Evolutionary conservation across 2,797 vertebrate species (phyloP).

Genomic region (Spinus pinus): DNA sequence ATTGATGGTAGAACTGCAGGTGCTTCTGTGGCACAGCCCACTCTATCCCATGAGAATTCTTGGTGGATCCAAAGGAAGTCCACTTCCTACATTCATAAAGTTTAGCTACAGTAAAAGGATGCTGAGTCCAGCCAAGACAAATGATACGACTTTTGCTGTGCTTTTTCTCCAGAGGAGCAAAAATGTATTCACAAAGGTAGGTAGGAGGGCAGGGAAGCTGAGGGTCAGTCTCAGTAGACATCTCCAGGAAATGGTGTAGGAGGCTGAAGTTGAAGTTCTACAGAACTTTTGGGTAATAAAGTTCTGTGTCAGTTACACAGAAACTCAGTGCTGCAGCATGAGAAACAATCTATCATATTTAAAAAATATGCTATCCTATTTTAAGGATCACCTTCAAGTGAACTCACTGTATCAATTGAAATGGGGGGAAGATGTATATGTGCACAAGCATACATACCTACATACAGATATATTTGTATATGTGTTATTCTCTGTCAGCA

Average conservation of each 20-base stretch:
- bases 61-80: background rate
- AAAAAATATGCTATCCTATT: background rate
- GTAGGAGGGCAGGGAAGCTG: background rate
- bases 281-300: background rate
- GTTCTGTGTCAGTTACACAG: background rate
- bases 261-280: background rate
- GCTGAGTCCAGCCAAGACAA: background rate
- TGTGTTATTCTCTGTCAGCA: background rate
- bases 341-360: background rate
- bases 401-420: background rate
- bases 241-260: background rate
- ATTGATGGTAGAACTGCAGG: background rate
- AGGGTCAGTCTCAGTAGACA: background rate
- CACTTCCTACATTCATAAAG: background rate
- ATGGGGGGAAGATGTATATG: background rate
- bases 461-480: accelerated
- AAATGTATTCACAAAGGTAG: background rate
- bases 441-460: background rate
- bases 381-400: background rate
- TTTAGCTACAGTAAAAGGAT: background rate
- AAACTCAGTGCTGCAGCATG: background rate
- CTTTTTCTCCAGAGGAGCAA: background rate
- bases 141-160: background rate
- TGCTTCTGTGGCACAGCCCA: background rate
- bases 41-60: background rate